Evolutionary conservation across 2,888 invertebrate species (phyloP).

Genomic region (Acrobasis repandana): DNA sequence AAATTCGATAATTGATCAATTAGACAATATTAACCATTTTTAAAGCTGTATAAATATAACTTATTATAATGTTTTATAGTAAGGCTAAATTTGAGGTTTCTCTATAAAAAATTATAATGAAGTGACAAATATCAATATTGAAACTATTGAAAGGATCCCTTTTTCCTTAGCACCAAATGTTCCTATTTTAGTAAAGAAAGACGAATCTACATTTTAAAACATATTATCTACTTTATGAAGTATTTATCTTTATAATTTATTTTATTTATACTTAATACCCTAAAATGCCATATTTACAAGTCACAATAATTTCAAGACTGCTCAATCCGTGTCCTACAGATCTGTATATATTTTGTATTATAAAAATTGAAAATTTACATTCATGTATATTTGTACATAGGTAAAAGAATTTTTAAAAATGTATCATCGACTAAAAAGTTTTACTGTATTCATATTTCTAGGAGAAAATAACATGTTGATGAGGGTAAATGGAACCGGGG

Average conservation of each 20-base stretch:
- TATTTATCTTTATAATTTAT: background rate
- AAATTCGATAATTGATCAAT: background rate
- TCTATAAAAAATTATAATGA: background rate
- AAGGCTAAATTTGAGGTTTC: background rate
- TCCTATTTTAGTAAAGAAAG: constrained; percentile 15
- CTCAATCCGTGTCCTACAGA: constrained; percentile 8
- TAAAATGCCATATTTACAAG: constrained; percentile 7
- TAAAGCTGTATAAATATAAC: too few species aligned
- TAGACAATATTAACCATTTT: background rate
- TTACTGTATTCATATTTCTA: too few species aligned
- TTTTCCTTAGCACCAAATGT: background rate
- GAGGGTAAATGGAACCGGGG: too few species aligned
- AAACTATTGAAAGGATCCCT: background rate
- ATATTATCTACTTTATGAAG: background rate
- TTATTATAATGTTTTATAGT: too few species aligned
- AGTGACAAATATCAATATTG: background rate
- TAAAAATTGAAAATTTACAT: constrained; percentile 1
- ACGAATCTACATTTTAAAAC: constrained; percentile 8
- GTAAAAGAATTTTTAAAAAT: background rate
- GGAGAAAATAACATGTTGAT: too few species aligned
- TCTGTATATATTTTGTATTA: constrained; percentile 15
- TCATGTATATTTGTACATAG: background rate
- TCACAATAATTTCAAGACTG: constrained; percentile 17
- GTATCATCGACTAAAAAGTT: background rate
- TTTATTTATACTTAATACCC: background rate